Conservation (phyloP, 2,888 invertebrate genomes). For the Steromphala cineraria region DNA sequence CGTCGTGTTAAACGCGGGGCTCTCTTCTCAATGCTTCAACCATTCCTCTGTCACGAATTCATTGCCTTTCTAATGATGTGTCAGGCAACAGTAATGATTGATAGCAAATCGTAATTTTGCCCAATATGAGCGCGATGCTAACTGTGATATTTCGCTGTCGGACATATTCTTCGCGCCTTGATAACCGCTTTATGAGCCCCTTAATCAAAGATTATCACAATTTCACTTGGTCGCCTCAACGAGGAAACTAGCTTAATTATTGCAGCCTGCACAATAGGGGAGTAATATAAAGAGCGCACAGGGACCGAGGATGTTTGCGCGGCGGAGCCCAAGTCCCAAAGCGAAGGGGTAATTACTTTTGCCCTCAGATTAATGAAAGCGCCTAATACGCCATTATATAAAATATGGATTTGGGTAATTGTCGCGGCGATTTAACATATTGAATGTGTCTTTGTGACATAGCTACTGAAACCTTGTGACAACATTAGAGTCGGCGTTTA, state of each 20-base stretch:
- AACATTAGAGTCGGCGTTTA: slow-evolving; percentile 14
- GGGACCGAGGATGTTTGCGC: slow-evolving; percentile 12
- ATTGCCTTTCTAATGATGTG: slow-evolving; percentile 6
- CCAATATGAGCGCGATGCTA: slow-evolving; percentile 17
- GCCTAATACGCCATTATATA: slow-evolving; percentile 38
- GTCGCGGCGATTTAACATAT: slow-evolving; percentile 28
- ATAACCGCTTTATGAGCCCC: slow-evolving; percentile 31
- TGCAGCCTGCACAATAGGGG: slow-evolving; percentile 11
- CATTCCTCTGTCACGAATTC: slow-evolving; percentile 1
- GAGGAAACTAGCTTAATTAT: slow-evolving; percentile 24
- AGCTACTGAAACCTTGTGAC: slow-evolving; percentile 18
- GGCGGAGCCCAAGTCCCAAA: slow-evolving; percentile 12
- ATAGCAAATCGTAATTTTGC: slow-evolving; percentile 18
- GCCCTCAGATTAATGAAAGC: slow-evolving; percentile 27
- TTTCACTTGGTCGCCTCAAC: slow-evolving; percentile 15
- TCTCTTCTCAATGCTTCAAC: neutral
- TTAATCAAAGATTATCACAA: slow-evolving; percentile 40
- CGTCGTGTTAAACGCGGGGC: neutral
- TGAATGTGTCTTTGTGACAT: slow-evolving; percentile 24
- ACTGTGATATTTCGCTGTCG: slow-evolving; percentile 25
- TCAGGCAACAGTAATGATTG: slow-evolving; percentile 9
- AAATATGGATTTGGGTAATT: slow-evolving; percentile 33
- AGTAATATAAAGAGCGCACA: slow-evolving; percentile 12
- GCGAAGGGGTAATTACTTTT: slow-evolving; percentile 22
- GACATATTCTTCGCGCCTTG: slow-evolving; percentile 26